Conservation (phyloP, 1,140 invertebrate species). For the Ptiloglossa arizonensis region DNA sequence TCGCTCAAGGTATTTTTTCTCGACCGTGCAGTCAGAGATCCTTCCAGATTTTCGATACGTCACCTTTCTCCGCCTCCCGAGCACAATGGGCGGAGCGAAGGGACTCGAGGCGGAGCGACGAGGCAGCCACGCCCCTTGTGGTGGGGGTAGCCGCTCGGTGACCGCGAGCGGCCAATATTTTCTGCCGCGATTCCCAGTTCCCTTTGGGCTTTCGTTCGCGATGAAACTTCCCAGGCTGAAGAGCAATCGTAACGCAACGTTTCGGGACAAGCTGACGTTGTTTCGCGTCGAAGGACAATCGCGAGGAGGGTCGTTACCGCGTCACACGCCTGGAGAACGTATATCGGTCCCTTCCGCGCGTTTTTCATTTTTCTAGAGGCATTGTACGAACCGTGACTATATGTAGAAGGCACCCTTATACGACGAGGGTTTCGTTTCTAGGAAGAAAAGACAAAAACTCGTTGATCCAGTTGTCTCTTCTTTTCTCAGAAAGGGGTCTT, state of each 20-base stretch:
- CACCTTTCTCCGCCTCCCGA: background rate
- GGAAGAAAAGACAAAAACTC: background rate
- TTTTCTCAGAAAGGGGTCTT: background rate
- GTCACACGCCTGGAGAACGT: background rate
- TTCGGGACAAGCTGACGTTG: background rate
- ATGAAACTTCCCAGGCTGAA: background rate
- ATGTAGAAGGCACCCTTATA: background rate
- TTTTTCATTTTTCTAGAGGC: constrained; percentile 43
- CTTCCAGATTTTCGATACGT: too few relatives aligned
- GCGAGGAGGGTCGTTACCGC: background rate
- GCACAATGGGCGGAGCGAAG: background rate
- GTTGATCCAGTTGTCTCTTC: background rate
- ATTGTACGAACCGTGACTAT: background rate
- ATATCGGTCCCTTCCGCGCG: constrained; percentile 10
- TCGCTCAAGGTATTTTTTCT: too few relatives aligned
- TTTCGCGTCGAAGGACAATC: background rate
- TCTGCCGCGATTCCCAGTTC: background rate
- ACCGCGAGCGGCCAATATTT: background rate
- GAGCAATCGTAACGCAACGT: background rate
- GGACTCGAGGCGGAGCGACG: background rate
- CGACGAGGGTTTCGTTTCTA: background rate
- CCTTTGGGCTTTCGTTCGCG: background rate
- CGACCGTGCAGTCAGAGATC: too few relatives aligned
- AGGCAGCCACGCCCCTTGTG: too few relatives aligned
- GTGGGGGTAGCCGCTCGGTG: background rate